These are phyloP conservation scores for Notechis scutatus DNA, from an alignment of 2,113 vertebrate genomes.

Conservation along the genomic window DNA sequence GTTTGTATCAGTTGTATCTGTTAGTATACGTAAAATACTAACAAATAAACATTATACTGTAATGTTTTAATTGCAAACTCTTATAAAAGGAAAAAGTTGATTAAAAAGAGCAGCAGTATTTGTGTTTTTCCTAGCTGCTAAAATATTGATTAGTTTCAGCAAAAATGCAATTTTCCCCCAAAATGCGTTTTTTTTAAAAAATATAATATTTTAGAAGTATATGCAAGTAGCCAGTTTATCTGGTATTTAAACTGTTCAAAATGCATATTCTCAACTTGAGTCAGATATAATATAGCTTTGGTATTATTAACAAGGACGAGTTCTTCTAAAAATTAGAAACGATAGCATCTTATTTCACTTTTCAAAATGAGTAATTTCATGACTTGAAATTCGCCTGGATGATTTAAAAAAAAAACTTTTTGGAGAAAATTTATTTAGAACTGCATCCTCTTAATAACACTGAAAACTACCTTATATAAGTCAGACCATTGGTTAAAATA, in stretches of 20 bases:
- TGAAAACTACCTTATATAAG: neutral
- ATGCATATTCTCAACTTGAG: neutral
- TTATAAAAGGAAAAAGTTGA: neutral
- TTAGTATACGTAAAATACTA: neutral
- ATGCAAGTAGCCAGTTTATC: neutral
- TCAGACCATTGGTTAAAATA: neutral
- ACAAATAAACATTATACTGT: neutral
- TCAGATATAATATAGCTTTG: neutral
- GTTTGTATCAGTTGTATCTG: neutral
- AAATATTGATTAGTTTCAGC: neutral
- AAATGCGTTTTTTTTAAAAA: neutral
- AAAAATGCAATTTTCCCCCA: neutral
- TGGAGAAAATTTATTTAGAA: neutral
- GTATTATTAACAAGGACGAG: slow-evolving; percentile 22
- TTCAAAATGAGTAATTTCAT: slow-evolving; percentile 44
- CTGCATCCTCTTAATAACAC: neutral
- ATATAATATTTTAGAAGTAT: neutral
- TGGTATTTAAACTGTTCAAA: neutral
- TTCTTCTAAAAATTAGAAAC: slow-evolving; percentile 17
- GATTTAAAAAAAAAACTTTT: neutral
- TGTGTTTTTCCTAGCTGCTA: neutral
- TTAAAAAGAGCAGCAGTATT: neutral
- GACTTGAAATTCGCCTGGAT: neutral
- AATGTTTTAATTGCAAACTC: neutral
- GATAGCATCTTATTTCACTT: slow-evolving; percentile 46